phyloP scores from a whole-genome alignment of 2,797 vertebrate genomes.

The Tympanoctomys barrerae region DNA sequence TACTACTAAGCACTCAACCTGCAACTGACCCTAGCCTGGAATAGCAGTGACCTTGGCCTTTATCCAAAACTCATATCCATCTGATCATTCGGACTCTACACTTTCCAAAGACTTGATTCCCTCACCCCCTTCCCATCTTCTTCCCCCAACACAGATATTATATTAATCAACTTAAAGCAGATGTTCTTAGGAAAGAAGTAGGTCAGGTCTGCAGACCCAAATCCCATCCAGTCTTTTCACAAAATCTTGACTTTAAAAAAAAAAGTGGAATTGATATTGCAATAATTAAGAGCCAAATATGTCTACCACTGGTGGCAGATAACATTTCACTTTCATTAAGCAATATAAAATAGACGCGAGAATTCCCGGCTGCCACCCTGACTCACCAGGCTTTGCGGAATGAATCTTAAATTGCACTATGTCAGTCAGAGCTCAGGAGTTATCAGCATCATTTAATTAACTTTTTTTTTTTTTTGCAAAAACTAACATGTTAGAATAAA shows the following conservation, averaged over 20 bases:
- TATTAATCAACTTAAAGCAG: slow-evolving; percentile 78
- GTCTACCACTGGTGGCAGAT: slow-evolving; percentile 79
- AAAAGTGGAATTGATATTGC: slow-evolving; percentile 71
- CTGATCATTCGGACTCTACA: not conserved
- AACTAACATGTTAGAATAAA: slow-evolving; percentile 81
- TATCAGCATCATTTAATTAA: slow-evolving; percentile 79
- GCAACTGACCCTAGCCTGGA: not conserved
- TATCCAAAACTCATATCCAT: not conserved
- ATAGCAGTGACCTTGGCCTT: not conserved
- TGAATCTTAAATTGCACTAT: slow-evolving; percentile 73
- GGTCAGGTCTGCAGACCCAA: slow-evolving; percentile 78
- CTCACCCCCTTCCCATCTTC: not conserved
- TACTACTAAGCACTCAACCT: not conserved
- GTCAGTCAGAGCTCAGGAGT: slow-evolving; percentile 83
- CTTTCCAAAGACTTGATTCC: not conserved
- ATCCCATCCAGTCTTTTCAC: slow-evolving; percentile 78
- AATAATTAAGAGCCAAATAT: slow-evolving; percentile 81
- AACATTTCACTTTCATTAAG: slow-evolving; percentile 81
- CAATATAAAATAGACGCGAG: slow-evolving; percentile 80
- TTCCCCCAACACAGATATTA: slow-evolving; percentile 46
- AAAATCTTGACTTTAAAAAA: slow-evolving; percentile 77
- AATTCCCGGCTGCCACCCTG: slow-evolving; percentile 67
- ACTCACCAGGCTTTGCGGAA: slow-evolving; percentile 74
- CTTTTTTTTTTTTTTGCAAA: slow-evolving; percentile 77
- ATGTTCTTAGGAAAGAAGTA: slow-evolving; percentile 77